These are phyloP conservation scores for Myotis findleyi DNA, from an alignment of 2,797 vertebrate genomes.

Conservation along the genomic window DNA sequence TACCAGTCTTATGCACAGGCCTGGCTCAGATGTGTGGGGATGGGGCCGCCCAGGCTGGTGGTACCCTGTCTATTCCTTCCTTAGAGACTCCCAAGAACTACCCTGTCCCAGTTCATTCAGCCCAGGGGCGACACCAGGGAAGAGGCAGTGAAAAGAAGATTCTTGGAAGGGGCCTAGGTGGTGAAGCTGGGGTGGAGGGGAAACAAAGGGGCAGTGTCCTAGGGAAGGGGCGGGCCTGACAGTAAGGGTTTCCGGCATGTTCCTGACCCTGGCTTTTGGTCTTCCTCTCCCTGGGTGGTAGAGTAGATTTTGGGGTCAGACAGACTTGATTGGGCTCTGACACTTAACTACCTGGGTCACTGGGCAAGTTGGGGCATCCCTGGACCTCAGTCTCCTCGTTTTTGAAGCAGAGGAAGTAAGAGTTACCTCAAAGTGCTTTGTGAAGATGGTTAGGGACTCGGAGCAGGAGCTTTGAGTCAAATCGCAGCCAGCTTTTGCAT, in stretches of 20 bases:
- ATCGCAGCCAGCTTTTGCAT: not conserved
- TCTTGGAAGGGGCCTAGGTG: not conserved
- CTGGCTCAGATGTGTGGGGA: not conserved
- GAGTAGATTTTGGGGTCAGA: not conserved
- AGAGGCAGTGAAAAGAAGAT: not conserved
- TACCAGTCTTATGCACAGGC: not conserved
- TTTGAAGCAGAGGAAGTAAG: not conserved
- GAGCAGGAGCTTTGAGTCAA: not conserved
- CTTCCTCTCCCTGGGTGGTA: not conserved
- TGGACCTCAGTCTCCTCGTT: not conserved
- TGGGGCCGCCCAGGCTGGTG: not conserved
- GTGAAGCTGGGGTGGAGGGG: not conserved
- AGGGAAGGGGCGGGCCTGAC: not conserved
- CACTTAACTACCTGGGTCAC: not conserved
- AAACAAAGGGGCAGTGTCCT: not conserved
- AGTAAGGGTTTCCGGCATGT: not conserved
- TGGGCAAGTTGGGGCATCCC: not conserved
- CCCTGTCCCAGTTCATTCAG: not conserved
- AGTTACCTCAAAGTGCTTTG: not conserved
- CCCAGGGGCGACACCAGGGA: not conserved
- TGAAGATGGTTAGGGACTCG: not conserved
- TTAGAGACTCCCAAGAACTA: not conserved
- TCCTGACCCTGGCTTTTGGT: not conserved
- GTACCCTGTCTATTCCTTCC: not conserved
- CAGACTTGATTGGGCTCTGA: not conserved